Base-by-base conservation (phyloP, 2,888 invertebrate species). In the Rotaria magnacalcarata region DNA sequence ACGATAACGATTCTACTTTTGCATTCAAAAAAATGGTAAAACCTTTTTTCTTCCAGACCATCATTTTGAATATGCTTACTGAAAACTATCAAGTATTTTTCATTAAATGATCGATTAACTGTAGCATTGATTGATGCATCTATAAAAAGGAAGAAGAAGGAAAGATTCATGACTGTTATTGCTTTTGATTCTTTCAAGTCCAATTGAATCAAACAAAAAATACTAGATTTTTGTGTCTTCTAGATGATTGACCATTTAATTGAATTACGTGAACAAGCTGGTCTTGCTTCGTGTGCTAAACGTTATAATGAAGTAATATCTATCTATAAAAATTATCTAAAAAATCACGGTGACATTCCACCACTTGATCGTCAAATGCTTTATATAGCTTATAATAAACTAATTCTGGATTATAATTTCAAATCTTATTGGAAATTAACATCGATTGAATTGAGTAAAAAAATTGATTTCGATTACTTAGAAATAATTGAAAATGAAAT, bases 341-440 rank as follows among this genome's bases (percentile, higher is more conserved):
- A 43, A 47, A 24, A 2, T 5, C n/a, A 47, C 21, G 14, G 19
- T 47, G 80, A 80, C 47, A 80, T 80, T 80, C 47, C 80, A 24
- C 80, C 80, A n/a, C 11, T 2, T 24, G 47, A 80, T 80, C 80
- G 80, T 80, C 80, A 47, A 24, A 47, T 47, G 24, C n/a, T 80
- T 47, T 80, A 80, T n/a, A 47, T 24, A n/a, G n/a, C 43, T 47
- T 80, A 47, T 16, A 43, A 80, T 43, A 43, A 80, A 47, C 80
- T 43, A n/a, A 80, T 80, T 14, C 43, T 80, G 47, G 47, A 80
- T 80, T 43, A 47, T 14, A 47, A 47, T 47, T 80, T 47, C n/a
- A 43, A 80, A 43, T 80, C 80, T 4, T 80, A 80, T 80, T 80
- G 47, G 47, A 80, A 80, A 80, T 80, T 80, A 47, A 80, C n/a